A percentile compares a stretch with the other conserved stretches of the same genome.
These are phyloP conservation scores for Petroica traversi DNA, from an alignment of 2,113 vertebrate genomes.

Conservation along the genomic window DNA sequence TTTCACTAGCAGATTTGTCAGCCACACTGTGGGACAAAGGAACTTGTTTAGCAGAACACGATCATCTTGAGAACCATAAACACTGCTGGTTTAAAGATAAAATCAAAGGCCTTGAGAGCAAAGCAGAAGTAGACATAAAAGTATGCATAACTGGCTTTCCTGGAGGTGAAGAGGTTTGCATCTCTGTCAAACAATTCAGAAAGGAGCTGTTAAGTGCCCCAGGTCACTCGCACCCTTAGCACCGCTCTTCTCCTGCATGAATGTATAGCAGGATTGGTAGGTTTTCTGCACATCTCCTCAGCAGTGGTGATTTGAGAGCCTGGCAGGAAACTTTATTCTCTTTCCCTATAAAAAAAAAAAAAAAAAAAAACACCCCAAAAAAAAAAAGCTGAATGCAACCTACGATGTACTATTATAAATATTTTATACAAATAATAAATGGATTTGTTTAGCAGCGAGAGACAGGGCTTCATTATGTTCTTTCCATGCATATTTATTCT, in stretches of 20 bases:
- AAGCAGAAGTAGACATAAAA: constrained; percentile 15
- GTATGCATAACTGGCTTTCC: neutral
- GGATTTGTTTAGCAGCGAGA: neutral
- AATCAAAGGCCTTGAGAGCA: constrained; percentile 35
- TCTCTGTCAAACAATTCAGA: neutral
- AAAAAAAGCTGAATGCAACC: neutral
- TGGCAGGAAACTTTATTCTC: neutral
- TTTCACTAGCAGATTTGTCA: constrained; percentile 44
- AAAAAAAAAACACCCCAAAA: neutral
- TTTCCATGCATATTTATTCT: neutral
- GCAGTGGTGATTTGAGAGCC: neutral
- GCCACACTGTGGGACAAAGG: constrained; percentile 5
- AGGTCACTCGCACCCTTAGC: neutral
- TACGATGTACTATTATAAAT: neutral
- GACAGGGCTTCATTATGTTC: neutral
- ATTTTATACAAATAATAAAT: neutral
- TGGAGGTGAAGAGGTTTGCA: constrained; percentile 1
- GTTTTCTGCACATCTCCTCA: neutral
- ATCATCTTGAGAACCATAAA: constrained; percentile 18
- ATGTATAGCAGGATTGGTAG: neutral
- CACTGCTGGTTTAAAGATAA: constrained; percentile 31
- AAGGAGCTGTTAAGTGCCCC: neutral
- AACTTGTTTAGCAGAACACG: neutral
- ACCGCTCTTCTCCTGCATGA: neutral
- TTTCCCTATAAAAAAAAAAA: neutral